phyloP scores from a whole-genome alignment of 2,888 invertebrate species.

The Diplazon laetatorius region DNA sequence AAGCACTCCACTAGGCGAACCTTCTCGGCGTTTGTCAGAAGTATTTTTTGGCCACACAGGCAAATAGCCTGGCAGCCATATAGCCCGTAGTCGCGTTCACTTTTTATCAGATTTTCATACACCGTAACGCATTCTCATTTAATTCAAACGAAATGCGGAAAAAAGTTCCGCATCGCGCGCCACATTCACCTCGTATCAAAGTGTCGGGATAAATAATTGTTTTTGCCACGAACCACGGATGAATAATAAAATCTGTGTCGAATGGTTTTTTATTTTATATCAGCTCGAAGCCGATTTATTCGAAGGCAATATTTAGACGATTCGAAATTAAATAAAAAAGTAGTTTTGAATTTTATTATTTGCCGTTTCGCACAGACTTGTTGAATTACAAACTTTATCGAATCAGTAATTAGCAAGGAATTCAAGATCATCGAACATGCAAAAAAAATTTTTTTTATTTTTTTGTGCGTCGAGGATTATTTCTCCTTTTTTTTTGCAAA shows the following conservation, averaged over 20 bases:
- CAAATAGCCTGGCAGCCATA: neutral
- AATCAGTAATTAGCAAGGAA: too few species aligned
- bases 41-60: slow-evolving; percentile 28
- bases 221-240: neutral
- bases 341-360: too few species aligned
- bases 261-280: slow-evolving; percentile 5
- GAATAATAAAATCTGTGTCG: neutral
- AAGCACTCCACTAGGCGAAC: slow-evolving; percentile 10
- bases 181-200: neutral
- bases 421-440: too few species aligned
- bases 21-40: slow-evolving; percentile 25
- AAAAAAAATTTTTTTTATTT: too few species aligned
- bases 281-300: neutral
- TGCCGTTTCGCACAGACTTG: too few species aligned
- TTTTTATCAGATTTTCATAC: slow-evolving; percentile 24
- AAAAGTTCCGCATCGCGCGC: neutral
- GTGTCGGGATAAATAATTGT: neutral
- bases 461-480: too few species aligned
- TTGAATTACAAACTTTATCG: too few species aligned
- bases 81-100: neutral
- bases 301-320: neutral
- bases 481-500: too few species aligned
- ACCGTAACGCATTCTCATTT: neutral
- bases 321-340: too few species aligned
- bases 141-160: slow-evolving; percentile 9